Conservation (phyloP, 1,140 invertebrate genomes). For the Phocides pigmalion region DNA sequence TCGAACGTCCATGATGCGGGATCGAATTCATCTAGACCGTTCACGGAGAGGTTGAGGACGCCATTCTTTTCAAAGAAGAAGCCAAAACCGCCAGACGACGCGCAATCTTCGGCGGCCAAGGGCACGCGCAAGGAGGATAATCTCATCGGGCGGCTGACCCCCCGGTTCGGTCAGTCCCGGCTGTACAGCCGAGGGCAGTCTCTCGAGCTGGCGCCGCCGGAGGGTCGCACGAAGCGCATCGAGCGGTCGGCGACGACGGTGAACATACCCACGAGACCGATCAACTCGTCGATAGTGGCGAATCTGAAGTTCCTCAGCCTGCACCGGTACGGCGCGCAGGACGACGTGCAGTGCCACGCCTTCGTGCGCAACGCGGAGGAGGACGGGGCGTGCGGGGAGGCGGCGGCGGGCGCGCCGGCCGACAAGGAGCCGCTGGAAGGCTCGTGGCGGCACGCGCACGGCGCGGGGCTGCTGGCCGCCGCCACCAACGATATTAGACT, state of each 20-base stretch:
- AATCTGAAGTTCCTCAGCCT: slow-evolving; percentile 71
- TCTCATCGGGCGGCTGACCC: slow-evolving; percentile 70
- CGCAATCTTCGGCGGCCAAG: slow-evolving; percentile 38
- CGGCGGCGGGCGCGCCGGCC: slow-evolving; percentile 23
- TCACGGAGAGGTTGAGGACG: slow-evolving; percentile 71
- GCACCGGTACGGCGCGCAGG: slow-evolving; percentile 71
- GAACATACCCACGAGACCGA: slow-evolving; percentile 65
- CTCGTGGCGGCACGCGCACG: slow-evolving; percentile 41
- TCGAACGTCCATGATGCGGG: slow-evolving; percentile 69
- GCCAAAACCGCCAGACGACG: slow-evolving; percentile 64
- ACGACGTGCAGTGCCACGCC: slow-evolving; percentile 60
- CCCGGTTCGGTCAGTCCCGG: slow-evolving; percentile 74
- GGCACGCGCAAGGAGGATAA: slow-evolving; percentile 69
- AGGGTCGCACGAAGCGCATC: slow-evolving; percentile 56
- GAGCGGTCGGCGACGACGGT: slow-evolving; percentile 74
- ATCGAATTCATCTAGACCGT: slow-evolving; percentile 62
- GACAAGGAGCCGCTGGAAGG: slow-evolving; percentile 28
- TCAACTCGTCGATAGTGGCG: slow-evolving; percentile 72
- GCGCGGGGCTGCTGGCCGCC: slow-evolving; percentile 48
- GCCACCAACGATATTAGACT: slow-evolving; percentile 68
- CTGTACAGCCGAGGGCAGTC: slow-evolving; percentile 69
- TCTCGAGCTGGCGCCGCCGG: slow-evolving; percentile 60
- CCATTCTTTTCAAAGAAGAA: slow-evolving; percentile 80
- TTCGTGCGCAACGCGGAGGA: slow-evolving; percentile 46
- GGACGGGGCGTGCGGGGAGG: slow-evolving; percentile 23